A percentile compares a stretch with the other conserved stretches of the same genome.
Conservation (phyloP, 2,113 vertebrate species). For the Trichechus manatus region DNA sequence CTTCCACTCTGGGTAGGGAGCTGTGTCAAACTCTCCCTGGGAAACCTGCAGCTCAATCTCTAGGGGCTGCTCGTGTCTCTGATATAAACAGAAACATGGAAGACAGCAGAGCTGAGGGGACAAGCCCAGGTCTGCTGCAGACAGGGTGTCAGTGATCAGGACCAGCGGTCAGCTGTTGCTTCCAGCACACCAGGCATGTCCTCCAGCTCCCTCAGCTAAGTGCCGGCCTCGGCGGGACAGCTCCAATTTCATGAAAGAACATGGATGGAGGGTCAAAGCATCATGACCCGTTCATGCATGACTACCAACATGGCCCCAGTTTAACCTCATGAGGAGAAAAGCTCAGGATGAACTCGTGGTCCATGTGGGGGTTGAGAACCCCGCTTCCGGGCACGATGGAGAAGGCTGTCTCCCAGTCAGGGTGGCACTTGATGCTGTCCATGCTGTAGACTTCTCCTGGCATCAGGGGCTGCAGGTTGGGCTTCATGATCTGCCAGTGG, state of each 20-base stretch:
- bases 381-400: constrained; percentile 89
- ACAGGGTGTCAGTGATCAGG: fast-evolving
- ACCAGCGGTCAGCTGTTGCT: fast-evolving
- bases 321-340: constrained; percentile 93
- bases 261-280: background rate
- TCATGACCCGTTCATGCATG: fast-evolving
- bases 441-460: constrained; percentile 81
- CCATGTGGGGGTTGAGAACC: constrained; percentile 87
- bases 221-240: background rate
- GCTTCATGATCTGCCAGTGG: constrained; percentile 93
- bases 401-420: constrained; percentile 89
- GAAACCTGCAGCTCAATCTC: background rate
- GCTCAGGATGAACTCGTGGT: constrained; percentile 91
- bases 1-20: background rate
- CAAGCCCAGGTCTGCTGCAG: no score
- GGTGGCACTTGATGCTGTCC: constrained; percentile 81
- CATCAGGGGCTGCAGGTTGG: constrained; percentile 88
- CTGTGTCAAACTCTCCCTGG: fast-evolving
- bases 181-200: background rate
- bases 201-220: background rate
- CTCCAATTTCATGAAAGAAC: background rate
- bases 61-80: background rate
- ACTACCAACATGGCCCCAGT: background rate
- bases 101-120: background rate
- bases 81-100: fast-evolving